These are phyloP conservation scores for Nyleta sp. DNA, from an alignment of 2,888 invertebrate genomes.

Conservation along the genomic window DNA sequence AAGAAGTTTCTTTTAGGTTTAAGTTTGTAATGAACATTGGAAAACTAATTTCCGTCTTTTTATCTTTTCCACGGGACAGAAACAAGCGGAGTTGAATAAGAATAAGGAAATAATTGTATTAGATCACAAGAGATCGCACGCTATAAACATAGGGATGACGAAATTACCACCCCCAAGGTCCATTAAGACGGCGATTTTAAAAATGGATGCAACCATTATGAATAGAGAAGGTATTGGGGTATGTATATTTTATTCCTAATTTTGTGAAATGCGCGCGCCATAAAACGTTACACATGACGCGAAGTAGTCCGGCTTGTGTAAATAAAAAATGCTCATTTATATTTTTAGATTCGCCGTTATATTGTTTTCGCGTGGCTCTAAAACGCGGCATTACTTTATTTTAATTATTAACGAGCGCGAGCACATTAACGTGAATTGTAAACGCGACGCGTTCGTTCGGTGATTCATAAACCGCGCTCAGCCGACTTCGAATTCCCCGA, in stretches of 20 bases:
- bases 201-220: conserved; percentile 99
- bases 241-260: conserved; percentile 63
- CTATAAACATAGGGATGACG: conserved; percentile 99
- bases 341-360: conserved; percentile 24
- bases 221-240: conserved; percentile 98
- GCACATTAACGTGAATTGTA: too few species aligned
- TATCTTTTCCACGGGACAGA: conserved; percentile 83
- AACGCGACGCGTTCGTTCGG: background rate
- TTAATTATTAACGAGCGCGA: conserved; percentile 3
- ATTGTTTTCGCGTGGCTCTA: conserved; percentile 10
- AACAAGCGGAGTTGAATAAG: conserved; percentile 92
- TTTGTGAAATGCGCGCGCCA: conserved; percentile 29
- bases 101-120: conserved; percentile 97
- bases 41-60: too few species aligned
- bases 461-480: too few species aligned
- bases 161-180: conserved; percentile 98
- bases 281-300: conserved; percentile 31
- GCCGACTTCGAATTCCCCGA: too few species aligned
- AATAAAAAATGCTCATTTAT: conserved; percentile 37
- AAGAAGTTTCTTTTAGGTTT: too few species aligned
- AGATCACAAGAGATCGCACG: conserved; percentile 98
- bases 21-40: too few species aligned
- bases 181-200: conserved; percentile 99
- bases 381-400: conserved; percentile 6
- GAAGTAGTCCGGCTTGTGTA: conserved; percentile 6